Percentiles rank a stretch among this genome's conserved stretches.
Conservation (phyloP, 2,797 vertebrate genomes). For the Phaenicophaeus curvirostris region DNA sequence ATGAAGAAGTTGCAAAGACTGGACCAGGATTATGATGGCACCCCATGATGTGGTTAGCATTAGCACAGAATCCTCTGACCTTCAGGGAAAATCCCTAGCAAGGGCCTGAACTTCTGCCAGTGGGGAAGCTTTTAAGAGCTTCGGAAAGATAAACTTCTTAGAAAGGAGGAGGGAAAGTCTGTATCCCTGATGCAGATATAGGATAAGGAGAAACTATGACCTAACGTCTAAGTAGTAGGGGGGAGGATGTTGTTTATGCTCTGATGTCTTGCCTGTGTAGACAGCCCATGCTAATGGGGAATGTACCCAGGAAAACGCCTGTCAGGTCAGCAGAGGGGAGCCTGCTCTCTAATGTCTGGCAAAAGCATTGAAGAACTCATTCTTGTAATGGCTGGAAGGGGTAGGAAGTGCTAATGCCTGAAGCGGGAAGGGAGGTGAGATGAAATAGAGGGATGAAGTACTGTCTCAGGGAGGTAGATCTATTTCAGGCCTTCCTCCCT, state of each 20-base stretch:
- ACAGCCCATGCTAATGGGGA: not conserved
- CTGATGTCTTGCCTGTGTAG: not conserved
- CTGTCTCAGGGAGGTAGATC: not conserved
- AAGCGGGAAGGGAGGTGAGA: not conserved
- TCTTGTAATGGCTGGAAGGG: not conserved
- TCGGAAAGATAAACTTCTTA: not conserved
- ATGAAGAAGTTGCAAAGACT: not conserved
- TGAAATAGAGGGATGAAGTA: not conserved
- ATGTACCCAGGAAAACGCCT: not conserved
- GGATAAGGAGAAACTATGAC: conserved; percentile 17
- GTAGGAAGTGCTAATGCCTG: not conserved
- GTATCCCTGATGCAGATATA: not conserved
- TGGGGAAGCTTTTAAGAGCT: not conserved
- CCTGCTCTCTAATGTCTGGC: not conserved
- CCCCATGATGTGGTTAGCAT: not conserved
- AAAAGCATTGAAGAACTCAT: not conserved
- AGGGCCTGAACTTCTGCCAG: not conserved
- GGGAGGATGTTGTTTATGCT: not conserved
- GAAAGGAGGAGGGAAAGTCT: not conserved
- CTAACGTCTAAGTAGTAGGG: not conserved
- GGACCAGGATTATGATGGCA: not conserved
- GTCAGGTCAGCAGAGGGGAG: not conserved
- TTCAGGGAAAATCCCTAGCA: not conserved
- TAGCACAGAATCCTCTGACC: not conserved
- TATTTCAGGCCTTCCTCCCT: not conserved